These are phyloP conservation scores for Crocallis elinguaria DNA, from an alignment of 2,888 invertebrate species.

Conservation along the genomic window DNA sequence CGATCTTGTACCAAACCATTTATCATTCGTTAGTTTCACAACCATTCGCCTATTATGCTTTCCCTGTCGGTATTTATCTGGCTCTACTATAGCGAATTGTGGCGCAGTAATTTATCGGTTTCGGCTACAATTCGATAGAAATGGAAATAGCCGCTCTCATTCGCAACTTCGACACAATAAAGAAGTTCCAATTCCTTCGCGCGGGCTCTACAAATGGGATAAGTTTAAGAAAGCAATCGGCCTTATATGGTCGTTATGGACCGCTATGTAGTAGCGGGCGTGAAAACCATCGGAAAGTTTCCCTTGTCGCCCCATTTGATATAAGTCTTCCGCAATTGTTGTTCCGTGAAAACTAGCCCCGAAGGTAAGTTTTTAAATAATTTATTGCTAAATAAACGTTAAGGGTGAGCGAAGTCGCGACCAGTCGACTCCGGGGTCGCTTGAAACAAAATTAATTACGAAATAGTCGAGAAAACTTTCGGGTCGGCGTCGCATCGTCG, in stretches of 20 bases:
- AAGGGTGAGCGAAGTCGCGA: conserved; percentile 46
- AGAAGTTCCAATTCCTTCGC: conserved; percentile 77
- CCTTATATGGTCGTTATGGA: conserved; percentile 82
- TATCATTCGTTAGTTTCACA: conserved; percentile 61
- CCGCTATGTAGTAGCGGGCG: conserved; percentile 72
- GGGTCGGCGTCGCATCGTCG: conserved; percentile 67
- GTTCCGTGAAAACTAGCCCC: conserved; percentile 45
- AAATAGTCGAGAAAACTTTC: conserved; percentile 74
- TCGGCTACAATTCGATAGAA: conserved; percentile 67
- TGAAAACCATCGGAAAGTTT: conserved; percentile 77
- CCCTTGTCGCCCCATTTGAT: conserved; percentile 72
- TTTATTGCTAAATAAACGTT: conserved; percentile 52
- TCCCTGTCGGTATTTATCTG: conserved; percentile 28
- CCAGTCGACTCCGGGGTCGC: conserved; percentile 56
- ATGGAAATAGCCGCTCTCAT: conserved; percentile 75
- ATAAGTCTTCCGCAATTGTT: conserved; percentile 63
- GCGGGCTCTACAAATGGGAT: conserved; percentile 78
- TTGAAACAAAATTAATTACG: conserved; percentile 78
- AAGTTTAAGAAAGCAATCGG: conserved; percentile 83
- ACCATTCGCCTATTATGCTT: conserved; percentile 46
- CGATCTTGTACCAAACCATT: conserved; percentile 46
- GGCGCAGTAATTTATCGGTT: conserved; percentile 65
- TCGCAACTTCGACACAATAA: conserved; percentile 77
- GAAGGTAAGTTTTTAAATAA: conserved; percentile 51
- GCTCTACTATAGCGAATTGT: conserved; percentile 35